Percentiles rank a stretch among this genome's conserved stretches.
phyloP scores from a whole-genome alignment of 2,888 invertebrate species.

The Lucinisca nassula region DNA sequence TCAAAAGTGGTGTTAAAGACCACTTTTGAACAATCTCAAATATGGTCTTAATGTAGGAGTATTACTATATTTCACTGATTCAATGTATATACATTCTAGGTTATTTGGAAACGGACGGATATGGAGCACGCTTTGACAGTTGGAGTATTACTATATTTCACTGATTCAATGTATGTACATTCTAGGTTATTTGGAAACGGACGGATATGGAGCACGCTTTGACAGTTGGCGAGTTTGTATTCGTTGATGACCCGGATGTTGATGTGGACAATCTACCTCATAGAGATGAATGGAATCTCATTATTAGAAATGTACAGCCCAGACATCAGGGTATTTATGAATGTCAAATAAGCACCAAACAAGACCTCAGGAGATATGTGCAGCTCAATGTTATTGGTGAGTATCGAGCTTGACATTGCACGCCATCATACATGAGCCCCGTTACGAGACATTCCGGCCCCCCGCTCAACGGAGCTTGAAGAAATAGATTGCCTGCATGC shows the following conservation, averaged over 20 bases:
- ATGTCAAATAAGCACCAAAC: slow-evolving; percentile 80
- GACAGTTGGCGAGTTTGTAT: slow-evolving; percentile 78
- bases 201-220: slow-evolving; percentile 71
- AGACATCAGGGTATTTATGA: slow-evolving; percentile 79
- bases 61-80: no score
- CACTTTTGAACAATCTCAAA: no score
- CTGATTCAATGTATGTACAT: not conserved
- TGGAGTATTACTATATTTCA: slow-evolving; percentile 64
- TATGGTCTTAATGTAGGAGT: no score
- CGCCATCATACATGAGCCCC: not conserved
- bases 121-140: slow-evolving; percentile 75
- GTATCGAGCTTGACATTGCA: no score
- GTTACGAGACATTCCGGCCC: not conserved
- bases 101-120: slow-evolving; percentile 78
- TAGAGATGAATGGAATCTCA: slow-evolving; percentile 75
- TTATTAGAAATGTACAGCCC: slow-evolving; percentile 75
- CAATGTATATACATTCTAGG: slow-evolving; percentile 50
- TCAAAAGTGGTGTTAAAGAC: no score
- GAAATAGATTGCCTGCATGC: no score
- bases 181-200: slow-evolving; percentile 80
- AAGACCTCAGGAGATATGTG: slow-evolving; percentile 74
- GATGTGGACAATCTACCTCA: slow-evolving; percentile 66
- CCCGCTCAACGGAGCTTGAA: no score
- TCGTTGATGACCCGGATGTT: slow-evolving; percentile 72
- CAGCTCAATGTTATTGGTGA: slow-evolving; percentile 68